A percentile compares a stretch with the other conserved stretches of the same genome.
phyloP scores from a whole-genome alignment of 1,140 invertebrate genomes.

The Ceratitis capitata region DNA sequence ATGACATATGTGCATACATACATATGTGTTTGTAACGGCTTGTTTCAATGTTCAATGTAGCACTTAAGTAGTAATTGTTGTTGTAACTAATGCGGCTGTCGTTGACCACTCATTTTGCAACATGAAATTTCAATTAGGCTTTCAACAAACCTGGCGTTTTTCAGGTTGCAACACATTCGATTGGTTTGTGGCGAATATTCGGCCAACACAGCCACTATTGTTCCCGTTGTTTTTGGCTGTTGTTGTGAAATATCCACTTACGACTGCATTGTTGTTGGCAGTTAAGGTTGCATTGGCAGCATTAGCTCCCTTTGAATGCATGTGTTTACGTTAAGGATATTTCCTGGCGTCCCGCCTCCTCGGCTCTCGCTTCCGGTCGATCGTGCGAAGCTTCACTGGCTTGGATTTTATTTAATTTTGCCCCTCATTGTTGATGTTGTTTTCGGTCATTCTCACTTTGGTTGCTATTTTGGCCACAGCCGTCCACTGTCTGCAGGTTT shows the following conservation, averaged over 20 bases:
- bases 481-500: too few species aligned
- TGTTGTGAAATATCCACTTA: too few species aligned
- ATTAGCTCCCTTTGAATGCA: not conserved
- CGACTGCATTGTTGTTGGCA: not conserved
- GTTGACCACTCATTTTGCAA: conserved; percentile 27
- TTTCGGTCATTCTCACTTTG: conserved; percentile 22
- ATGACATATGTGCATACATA: too few species aligned
- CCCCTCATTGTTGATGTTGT: conserved; percentile 28
- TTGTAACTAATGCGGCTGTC: conserved; percentile 14
- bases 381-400: not conserved
- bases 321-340: not conserved
- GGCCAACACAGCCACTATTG: not conserved
- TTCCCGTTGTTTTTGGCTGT: not conserved
- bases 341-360: not conserved
- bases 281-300: not conserved
- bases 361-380: too few species aligned
- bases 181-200: not conserved
- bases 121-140: conserved; percentile 38
- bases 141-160: not conserved
- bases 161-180: conserved; percentile 25
- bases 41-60: not conserved
- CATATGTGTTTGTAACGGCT: too few species aligned
- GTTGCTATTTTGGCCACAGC: not conserved
- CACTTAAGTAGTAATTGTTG: conserved; percentile 2
- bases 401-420: conserved; percentile 32